Percentiles rank a stretch among this genome's conserved stretches.
Conservation (phyloP, 2,113 vertebrate genomes). For the Panurus biarmicus region DNA sequence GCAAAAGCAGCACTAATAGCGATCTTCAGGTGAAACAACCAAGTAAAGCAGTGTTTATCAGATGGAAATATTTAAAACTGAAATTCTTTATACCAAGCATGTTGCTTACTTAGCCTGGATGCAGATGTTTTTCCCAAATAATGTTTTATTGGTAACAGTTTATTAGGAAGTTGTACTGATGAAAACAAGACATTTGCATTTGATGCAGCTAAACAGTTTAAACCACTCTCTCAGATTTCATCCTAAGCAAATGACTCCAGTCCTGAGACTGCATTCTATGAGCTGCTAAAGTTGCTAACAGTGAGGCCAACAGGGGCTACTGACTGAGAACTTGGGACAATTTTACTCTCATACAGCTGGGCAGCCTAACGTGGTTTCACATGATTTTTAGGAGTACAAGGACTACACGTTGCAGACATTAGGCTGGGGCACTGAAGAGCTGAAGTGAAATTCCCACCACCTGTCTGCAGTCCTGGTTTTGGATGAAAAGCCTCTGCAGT, state of each 20-base stretch:
- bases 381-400: not conserved
- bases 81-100: not conserved
- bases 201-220: not conserved
- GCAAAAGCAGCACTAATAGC: not conserved
- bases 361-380: not conserved
- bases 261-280: not conserved
- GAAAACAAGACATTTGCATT: not conserved
- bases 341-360: not conserved
- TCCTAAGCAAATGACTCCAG: not conserved
- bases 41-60: not conserved
- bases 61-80: not conserved
- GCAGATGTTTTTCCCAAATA: not conserved
- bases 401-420: not conserved
- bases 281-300: not conserved
- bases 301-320: not conserved
- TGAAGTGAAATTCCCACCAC: not conserved
- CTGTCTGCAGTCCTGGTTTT: not conserved
- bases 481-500: not conserved
- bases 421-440: not conserved
- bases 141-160: not conserved
- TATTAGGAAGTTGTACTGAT: not conserved
- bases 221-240: not conserved
- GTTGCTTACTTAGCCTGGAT: not conserved
- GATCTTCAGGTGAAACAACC: not conserved
- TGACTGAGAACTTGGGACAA: not conserved